Conservation (phyloP, 2,888 invertebrate species). For the Eumacrocentrus americanus region DNA sequence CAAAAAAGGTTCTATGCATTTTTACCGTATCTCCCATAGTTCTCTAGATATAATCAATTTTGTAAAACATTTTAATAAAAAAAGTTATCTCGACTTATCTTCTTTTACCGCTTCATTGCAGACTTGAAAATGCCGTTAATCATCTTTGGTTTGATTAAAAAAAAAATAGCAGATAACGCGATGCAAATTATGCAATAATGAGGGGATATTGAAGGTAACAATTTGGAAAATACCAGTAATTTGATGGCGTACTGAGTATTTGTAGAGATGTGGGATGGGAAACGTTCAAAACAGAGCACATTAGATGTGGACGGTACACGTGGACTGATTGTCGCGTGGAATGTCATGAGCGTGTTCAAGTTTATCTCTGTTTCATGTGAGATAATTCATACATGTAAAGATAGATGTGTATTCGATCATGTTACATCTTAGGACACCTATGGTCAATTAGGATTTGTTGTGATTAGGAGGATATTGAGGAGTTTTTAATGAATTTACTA, state of each 20-base stretch:
- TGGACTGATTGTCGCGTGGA: constrained; percentile 9
- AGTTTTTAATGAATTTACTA: neutral
- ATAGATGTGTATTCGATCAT: neutral
- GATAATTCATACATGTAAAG: neutral
- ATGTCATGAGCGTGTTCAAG: neutral
- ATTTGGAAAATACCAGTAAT: neutral
- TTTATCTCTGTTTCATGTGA: neutral
- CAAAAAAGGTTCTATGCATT: no score
- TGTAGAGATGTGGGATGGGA: neutral
- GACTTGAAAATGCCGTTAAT: no score
- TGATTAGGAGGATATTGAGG: neutral
- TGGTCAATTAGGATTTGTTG: neutral
- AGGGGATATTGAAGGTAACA: no score
- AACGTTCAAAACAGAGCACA: neutral
- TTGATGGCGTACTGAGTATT: neutral
- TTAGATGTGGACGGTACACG: neutral
- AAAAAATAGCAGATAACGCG: no score
- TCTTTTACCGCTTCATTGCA: no score
- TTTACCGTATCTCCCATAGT: no score
- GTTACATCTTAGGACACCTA: no score
- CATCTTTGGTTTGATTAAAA: no score
- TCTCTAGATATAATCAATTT: no score
- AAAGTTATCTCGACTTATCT: no score
- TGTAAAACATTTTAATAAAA: no score
- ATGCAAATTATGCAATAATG: no score